Conservation (phyloP, 1,140 invertebrate genomes). For the Ectropis grisescens region DNA sequence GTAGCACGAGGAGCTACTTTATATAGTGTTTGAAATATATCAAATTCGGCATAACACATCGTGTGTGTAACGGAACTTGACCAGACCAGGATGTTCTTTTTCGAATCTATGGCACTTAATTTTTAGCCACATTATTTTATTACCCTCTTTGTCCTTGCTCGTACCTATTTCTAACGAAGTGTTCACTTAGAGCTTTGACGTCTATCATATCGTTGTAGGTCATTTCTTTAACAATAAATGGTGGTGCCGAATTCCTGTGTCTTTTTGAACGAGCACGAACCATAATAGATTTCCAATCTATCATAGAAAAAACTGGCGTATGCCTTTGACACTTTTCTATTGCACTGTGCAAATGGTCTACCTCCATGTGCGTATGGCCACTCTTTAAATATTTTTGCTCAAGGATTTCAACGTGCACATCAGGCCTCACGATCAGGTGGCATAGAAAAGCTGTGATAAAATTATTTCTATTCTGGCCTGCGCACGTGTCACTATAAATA, state of each 20-base stretch:
- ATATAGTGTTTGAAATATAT: slow-evolving; percentile 1
- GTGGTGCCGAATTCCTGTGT: not conserved
- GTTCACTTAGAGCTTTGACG: slow-evolving; percentile 3
- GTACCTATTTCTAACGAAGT: slow-evolving; percentile 3
- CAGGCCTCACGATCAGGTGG: slow-evolving; percentile 3
- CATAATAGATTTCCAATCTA: not conserved
- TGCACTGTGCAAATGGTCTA: not conserved
- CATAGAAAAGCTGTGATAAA: slow-evolving; percentile 8
- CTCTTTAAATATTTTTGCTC: slow-evolving; percentile 41
- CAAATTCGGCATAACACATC: slow-evolving; percentile 4
- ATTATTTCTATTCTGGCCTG: slow-evolving; percentile 12
- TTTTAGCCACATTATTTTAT: slow-evolving; percentile 8
- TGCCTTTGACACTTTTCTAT: not conserved
- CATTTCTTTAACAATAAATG: not conserved
- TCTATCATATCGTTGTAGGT: slow-evolving; percentile 2
- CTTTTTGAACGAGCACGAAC: not conserved
- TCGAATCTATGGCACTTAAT: slow-evolving; percentile 8
- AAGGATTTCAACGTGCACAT: slow-evolving; percentile 10
- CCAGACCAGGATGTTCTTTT: slow-evolving; percentile 4
- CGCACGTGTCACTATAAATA: slow-evolving; percentile 10
- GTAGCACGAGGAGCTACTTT: too few species aligned
- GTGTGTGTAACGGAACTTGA: slow-evolving; percentile 7
- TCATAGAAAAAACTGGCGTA: not conserved
- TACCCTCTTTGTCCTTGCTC: slow-evolving; percentile 5
- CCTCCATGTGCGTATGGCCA: slow-evolving; percentile 1